Percentiles rank a stretch among this genome's conserved stretches.
Conservation (phyloP, 2,797 vertebrate genomes). For the Smutsia gigantea region DNA sequence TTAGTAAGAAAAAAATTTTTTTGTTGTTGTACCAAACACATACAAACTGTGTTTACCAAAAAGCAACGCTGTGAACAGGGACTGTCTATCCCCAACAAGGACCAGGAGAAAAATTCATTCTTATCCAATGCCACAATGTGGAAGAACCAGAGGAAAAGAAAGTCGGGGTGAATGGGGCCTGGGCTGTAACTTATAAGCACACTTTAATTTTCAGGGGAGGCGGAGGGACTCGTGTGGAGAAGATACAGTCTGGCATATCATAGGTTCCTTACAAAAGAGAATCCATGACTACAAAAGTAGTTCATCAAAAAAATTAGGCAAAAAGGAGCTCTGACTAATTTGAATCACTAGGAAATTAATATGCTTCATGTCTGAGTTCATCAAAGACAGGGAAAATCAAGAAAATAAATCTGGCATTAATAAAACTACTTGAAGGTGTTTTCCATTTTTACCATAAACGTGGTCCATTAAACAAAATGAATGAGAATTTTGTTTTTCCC, state of each 20-base stretch:
- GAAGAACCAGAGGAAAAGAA: not conserved
- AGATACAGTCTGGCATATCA: not conserved
- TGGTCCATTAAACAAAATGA: constrained; percentile 68
- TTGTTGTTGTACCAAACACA: not conserved
- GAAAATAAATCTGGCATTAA: constrained; percentile 75
- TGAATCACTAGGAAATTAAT: constrained; percentile 51
- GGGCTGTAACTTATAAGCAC: not conserved
- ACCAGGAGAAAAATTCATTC: not conserved
- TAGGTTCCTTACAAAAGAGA: not conserved
- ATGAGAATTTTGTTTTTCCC: constrained; percentile 61
- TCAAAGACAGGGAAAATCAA: constrained; percentile 53
- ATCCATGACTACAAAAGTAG: not conserved
- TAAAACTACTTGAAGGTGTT: constrained; percentile 74
- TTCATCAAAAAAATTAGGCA: not conserved
- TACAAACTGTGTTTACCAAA: not conserved
- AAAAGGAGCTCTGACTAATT: constrained; percentile 3
- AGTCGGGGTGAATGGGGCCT: rapidly evolving
- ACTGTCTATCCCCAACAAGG: not conserved
- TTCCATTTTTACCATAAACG: constrained; percentile 72
- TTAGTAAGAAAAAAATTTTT: not conserved
- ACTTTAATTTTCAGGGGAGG: not conserved
- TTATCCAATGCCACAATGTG: rapidly evolving
- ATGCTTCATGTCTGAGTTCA: constrained; percentile 57
- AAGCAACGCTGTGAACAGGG: not conserved
- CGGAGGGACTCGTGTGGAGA: not conserved